Percentiles rank a stretch among this genome's conserved stretches.
Conservation (phyloP, 2,888 invertebrate genomes). For the Incurvaria masculella region DNA sequence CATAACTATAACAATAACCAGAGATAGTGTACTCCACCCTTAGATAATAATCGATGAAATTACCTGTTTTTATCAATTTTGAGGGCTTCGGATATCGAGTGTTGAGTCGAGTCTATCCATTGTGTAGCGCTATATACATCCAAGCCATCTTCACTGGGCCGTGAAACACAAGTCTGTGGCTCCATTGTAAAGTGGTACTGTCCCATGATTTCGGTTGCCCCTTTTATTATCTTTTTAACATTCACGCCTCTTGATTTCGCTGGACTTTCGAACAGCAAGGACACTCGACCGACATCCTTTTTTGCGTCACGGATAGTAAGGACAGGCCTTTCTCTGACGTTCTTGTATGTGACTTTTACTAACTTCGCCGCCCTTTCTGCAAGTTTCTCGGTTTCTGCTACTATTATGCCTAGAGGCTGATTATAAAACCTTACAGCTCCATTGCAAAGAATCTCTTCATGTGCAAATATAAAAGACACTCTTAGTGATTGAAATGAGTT, state of each 20-base stretch:
- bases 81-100: conserved; percentile 49
- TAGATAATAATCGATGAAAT: conserved; percentile 7
- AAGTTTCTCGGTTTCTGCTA: conserved; percentile 54
- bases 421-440: conserved; percentile 59
- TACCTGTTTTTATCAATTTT: conserved; percentile 58
- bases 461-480: conserved; percentile 16
- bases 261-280: conserved; percentile 23
- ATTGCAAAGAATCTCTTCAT: conserved; percentile 50
- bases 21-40: not conserved
- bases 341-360: conserved; percentile 55
- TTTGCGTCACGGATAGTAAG: conserved; percentile 29
- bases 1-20: no score
- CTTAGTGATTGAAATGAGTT: conserved; percentile 51
- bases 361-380: conserved; percentile 57
- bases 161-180: conserved; percentile 57
- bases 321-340: conserved; percentile 31
- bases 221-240: conserved; percentile 42
- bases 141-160: conserved; percentile 67
- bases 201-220: conserved; percentile 46
- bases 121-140: conserved; percentile 61
- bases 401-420: conserved; percentile 66
- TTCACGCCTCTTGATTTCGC: conserved; percentile 33
- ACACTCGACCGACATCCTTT: conserved; percentile 27
- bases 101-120: conserved; percentile 56
- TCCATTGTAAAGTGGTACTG: conserved; percentile 77